phyloP scores from a whole-genome alignment of 1,140 invertebrate species.

The Drosophila nigrodunni region DNA sequence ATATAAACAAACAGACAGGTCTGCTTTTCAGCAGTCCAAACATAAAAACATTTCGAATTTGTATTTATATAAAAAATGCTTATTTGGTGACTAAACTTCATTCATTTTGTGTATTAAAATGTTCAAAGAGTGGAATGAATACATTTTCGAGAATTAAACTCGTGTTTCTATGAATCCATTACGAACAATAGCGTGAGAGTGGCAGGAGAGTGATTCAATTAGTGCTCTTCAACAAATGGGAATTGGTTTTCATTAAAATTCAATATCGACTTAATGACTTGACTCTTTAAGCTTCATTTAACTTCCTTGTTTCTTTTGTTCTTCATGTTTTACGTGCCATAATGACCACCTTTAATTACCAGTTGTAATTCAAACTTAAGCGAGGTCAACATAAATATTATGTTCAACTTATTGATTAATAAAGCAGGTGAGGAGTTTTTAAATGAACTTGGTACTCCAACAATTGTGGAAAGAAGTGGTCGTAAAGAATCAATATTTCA shows the following conservation, averaged over 20 bases:
- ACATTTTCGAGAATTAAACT: too few relatives aligned
- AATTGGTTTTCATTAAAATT: constrained; percentile 35
- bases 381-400: constrained; percentile 23
- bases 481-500: background rate
- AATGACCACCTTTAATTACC: constrained; percentile 30
- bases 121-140: too few relatives aligned
- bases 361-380: constrained; percentile 19
- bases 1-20: too few relatives aligned
- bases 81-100: too few relatives aligned
- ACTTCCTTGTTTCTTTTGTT: constrained; percentile 11
- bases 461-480: background rate
- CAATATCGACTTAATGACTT: constrained; percentile 41
- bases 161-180: too few relatives aligned
- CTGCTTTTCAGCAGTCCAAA: too few relatives aligned
- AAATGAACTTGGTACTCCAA: constrained; percentile 2
- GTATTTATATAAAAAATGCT: too few relatives aligned
- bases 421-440: background rate
- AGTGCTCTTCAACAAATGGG: background rate
- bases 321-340: background rate
- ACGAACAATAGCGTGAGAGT: background rate
- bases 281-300: constrained; percentile 36
- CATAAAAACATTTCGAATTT: too few relatives aligned
- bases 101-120: too few relatives aligned
- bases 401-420: constrained; percentile 35
- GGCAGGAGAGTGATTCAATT: constrained; percentile 14